Percentiles rank a stretch among this genome's conserved stretches.
Evolutionary conservation across 1,140 invertebrate genomes (phyloP).

Genomic region (Acromyrmex charruanus): DNA sequence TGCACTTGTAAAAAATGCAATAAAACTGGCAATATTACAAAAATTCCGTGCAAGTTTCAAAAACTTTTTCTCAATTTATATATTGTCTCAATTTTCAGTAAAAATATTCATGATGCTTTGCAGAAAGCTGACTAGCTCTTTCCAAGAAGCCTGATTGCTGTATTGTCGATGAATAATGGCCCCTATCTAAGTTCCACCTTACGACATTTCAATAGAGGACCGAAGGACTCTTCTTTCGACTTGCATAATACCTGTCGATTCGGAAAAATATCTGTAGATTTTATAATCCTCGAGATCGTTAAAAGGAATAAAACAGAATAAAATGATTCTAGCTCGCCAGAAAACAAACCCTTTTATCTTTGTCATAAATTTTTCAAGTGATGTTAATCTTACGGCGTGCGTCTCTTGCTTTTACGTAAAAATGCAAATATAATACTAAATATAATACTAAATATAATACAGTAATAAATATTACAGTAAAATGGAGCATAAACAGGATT

Average conservation of each 20-base stretch:
- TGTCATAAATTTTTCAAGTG: background rate
- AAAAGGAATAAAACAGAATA: conserved; percentile 25
- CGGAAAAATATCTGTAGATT: conserved; percentile 25
- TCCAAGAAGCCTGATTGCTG: conserved; percentile 70
- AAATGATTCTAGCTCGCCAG: conserved; percentile 28
- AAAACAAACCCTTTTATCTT: background rate
- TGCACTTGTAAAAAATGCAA: background rate
- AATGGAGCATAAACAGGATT: background rate
- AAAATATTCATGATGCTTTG: background rate
- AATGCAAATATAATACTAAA: background rate
- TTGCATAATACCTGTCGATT: conserved; percentile 35
- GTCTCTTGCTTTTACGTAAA: background rate
- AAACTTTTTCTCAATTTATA: background rate
- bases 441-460: background rate
- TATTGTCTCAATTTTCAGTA: background rate
- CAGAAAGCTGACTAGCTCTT: conserved; percentile 45
- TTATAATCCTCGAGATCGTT: background rate
- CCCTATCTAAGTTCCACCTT: conserved; percentile 33
- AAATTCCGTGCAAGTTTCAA: background rate
- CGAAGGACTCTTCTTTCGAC: conserved; percentile 3
- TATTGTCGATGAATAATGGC: conserved; percentile 69
- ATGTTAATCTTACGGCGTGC: background rate
- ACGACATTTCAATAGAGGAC: conserved; percentile 36
- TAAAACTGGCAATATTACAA: conserved; percentile 6
- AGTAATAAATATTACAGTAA: too few relatives aligned